Evolutionary conservation across 1,140 invertebrate species (phyloP).

Genomic region (Hyles vespertilio): DNA sequence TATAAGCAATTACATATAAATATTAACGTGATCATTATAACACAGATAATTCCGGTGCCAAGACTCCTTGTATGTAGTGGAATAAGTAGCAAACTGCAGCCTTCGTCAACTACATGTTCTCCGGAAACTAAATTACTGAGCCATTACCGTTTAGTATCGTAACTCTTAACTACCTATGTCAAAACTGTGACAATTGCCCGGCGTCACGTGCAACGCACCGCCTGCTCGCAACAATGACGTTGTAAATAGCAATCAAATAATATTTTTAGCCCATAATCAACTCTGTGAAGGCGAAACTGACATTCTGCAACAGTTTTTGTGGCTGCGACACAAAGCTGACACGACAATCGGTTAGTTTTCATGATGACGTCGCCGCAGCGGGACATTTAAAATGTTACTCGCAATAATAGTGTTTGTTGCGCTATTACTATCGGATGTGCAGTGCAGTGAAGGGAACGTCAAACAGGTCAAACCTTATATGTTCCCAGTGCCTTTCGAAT

Average conservation of each 20-base stretch:
- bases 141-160: not conserved
- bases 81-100: not conserved
- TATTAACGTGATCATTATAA: not conserved
- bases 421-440: conserved; percentile 27
- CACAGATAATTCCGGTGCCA: not conserved
- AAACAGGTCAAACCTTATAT: conserved; percentile 37
- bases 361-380: conserved; percentile 50
- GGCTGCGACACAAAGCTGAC: conserved; percentile 30
- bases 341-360: conserved; percentile 49
- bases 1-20: too few relatives aligned
- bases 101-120: not conserved
- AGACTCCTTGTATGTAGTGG: not conserved
- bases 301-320: conserved; percentile 48
- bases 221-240: conserved; percentile 29
- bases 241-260: conserved; percentile 43
- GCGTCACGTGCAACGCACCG: conserved; percentile 12
- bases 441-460: conserved; percentile 22
- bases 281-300: conserved; percentile 38
- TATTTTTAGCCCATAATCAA: conserved; percentile 46
- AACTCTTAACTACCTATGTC: too few relatives aligned
- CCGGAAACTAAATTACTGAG: not conserved
- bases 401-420: conserved; percentile 30
- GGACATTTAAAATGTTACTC: conserved; percentile 68
- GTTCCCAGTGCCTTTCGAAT: conserved; percentile 56
- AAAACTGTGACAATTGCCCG: not conserved